Evolutionary conservation across 2,888 invertebrate species (phyloP).

Genomic region (Himalopsyche japonica): DNA sequence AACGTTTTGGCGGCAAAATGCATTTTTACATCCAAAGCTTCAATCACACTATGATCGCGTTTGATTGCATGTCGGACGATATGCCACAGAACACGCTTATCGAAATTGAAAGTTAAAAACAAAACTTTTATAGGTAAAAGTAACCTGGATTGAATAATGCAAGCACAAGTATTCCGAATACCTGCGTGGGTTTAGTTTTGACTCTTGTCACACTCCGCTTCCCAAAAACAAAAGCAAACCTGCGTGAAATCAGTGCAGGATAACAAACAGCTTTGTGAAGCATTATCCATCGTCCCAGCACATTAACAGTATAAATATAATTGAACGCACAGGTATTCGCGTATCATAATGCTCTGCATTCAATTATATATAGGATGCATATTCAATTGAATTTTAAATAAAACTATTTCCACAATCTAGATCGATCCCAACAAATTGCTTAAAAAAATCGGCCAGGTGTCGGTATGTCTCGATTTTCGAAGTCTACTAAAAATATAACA

Average conservation of each 20-base stretch:
- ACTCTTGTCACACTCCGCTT: neutral
- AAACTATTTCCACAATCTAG: too few relatives aligned
- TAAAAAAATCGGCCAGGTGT: too few relatives aligned
- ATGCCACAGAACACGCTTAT: neutral
- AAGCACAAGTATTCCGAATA: neutral
- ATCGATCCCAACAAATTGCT: too few relatives aligned
- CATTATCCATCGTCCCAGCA: neutral
- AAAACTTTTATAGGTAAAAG: neutral
- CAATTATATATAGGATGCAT: too few relatives aligned
- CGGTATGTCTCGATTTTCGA: too few relatives aligned
- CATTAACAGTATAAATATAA: neutral
- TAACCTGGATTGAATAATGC: neutral
- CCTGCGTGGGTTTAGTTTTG: neutral
- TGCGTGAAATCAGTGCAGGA: neutral
- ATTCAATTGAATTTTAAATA: too few relatives aligned
- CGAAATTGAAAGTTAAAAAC: neutral
- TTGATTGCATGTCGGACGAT: neutral
- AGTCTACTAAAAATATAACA: too few relatives aligned
- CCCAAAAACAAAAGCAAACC: neutral
- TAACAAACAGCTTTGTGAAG: neutral
- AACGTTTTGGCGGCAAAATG: too few relatives aligned
- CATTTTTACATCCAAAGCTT: too few relatives aligned
- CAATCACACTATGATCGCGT: too few relatives aligned
- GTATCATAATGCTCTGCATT: neutral
- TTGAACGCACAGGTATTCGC: neutral